Evolutionary conservation across 1,140 invertebrate species (phyloP).

Genomic region (Spodoptera frugiperda): DNA sequence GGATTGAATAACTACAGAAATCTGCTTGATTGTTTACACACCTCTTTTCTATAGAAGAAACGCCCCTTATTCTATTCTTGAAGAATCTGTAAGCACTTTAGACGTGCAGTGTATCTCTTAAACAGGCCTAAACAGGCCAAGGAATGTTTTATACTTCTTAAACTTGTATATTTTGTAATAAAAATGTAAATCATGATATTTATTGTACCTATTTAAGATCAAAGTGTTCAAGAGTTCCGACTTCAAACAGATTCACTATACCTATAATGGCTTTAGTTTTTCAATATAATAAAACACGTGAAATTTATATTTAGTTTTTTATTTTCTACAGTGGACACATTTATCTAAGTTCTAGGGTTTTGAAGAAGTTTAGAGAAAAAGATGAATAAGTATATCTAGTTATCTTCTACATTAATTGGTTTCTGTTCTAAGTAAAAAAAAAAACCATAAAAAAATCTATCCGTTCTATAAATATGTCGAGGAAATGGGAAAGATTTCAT

Average conservation of each 20-base stretch:
- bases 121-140: constrained; percentile 2
- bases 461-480: too few species aligned
- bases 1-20: too few species aligned
- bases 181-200: constrained; percentile 30
- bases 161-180: constrained; percentile 45
- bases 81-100: background rate
- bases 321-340: constrained; percentile 17
- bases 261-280: constrained; percentile 49
- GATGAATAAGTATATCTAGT: too few species aligned
- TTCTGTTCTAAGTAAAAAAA: too few species aligned
- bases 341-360: background rate
- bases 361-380: too few species aligned
- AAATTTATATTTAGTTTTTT: constrained; percentile 20
- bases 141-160: constrained; percentile 40
- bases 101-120: background rate
- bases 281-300: constrained; percentile 47
- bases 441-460: too few species aligned
- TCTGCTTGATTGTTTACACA: too few species aligned
- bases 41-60: too few species aligned
- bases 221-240: constrained; percentile 45
- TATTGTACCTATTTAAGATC: constrained; percentile 29
- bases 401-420: too few species aligned
- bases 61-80: background rate
- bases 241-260: constrained; percentile 42
- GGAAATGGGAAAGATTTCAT: too few species aligned